Evolutionary conservation across 2,797 vertebrate genomes (phyloP).

Genomic region (Ara ararauna): DNA sequence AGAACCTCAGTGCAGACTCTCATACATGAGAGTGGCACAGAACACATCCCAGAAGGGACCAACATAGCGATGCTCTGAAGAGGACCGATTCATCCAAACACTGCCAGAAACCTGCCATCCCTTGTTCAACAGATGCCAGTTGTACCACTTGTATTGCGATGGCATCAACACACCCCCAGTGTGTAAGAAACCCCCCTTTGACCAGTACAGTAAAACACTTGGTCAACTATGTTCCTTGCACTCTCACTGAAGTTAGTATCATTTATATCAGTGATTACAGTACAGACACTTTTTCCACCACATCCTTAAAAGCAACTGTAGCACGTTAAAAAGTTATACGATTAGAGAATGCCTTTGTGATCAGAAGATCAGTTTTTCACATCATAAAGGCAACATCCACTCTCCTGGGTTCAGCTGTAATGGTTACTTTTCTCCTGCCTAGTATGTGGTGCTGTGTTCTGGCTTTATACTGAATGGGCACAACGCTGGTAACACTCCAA

Average conservation of each 20-base stretch:
- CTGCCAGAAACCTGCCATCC: not conserved
- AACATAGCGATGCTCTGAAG: not conserved
- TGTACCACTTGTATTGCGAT: not conserved
- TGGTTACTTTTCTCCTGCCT: not conserved
- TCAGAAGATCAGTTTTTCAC: not conserved
- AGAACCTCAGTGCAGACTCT: not conserved
- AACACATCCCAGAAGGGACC: not conserved
- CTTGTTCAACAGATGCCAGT: not conserved
- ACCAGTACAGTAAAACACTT: not conserved
- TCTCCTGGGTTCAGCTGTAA: not conserved
- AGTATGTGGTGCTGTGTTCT: not conserved
- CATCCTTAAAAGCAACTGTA: not conserved
- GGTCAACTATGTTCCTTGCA: not conserved
- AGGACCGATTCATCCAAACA: not conserved
- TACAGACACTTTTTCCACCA: not conserved
- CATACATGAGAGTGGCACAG: not conserved
- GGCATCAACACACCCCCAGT: not conserved
- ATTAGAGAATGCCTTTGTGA: not conserved
- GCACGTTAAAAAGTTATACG: not conserved
- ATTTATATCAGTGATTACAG: not conserved
- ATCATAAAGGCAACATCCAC: not conserved
- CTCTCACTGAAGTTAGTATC: not conserved
- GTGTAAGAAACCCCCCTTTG: not conserved
- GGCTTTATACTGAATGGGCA: not conserved
- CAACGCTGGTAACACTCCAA: not conserved